Percentiles rank a stretch among this genome's conserved stretches.
Evolutionary conservation across 2,888 invertebrate species (phyloP).

Genomic region (Pyrgus malvae): DNA sequence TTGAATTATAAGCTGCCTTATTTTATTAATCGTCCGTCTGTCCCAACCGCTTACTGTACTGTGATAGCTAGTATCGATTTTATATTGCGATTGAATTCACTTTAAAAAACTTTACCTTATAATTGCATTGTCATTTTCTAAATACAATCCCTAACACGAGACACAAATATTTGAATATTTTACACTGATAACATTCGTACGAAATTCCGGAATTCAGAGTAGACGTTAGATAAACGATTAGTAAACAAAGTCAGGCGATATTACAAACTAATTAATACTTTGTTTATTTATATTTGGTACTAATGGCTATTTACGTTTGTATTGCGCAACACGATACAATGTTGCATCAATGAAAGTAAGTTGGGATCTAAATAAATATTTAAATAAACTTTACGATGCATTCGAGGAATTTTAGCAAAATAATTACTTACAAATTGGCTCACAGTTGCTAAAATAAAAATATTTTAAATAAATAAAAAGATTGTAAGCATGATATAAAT

Average conservation of each 20-base stretch:
- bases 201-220: background rate
- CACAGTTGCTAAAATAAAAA: no score
- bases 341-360: background rate
- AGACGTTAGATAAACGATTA: background rate
- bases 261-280: background rate
- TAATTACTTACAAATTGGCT: no score
- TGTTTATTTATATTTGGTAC: background rate
- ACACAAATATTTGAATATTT: background rate
- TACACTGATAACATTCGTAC: background rate
- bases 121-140: no score
- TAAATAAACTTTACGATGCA: background rate
- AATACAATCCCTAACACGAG: background rate
- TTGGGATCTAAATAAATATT: background rate
- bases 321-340: background rate
- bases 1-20: no score
- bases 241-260: conserved; percentile 13
- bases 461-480: no score
- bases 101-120: no score
- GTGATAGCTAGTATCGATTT: no score
- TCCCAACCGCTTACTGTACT: no score
- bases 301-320: background rate
- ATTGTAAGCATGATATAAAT: no score
- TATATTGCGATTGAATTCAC: no score
- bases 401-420: no score
- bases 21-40: no score